Evolutionary conservation across 35 echinoderm and acorn worm genomes (phyloP).

Genomic region (Ophiothrix spiculata): DNA sequence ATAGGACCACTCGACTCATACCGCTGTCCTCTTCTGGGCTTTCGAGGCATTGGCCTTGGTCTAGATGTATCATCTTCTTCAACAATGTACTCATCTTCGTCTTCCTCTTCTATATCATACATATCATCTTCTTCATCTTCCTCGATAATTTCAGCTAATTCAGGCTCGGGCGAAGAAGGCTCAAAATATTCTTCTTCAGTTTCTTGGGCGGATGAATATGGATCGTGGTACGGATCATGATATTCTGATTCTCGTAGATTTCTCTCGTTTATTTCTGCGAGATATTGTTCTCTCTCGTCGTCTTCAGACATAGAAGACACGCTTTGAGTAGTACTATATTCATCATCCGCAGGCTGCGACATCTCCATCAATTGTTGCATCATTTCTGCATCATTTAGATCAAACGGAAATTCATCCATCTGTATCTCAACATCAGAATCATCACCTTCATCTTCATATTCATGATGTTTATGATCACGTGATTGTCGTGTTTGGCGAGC

Average conservation of each 20-base stretch:
- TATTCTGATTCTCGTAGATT: neutral
- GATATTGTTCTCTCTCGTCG: neutral
- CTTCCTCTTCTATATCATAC: conserved; percentile 1
- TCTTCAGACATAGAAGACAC: neutral
- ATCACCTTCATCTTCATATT: conserved; percentile 1
- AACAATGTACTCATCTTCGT: conserved; percentile 11
- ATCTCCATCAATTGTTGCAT: conserved; percentile 82
- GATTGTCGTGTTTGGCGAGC: neutral
- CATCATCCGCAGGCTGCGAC: conserved; percentile 31
- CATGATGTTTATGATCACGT: neutral
- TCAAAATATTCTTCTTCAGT: conserved; percentile 21
- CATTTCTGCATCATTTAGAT: conserved; percentile 78
- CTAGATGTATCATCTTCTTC: conserved; percentile 1
- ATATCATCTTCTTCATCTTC: neutral
- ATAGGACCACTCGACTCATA: neutral
- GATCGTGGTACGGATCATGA: neutral
- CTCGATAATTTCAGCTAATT: conserved; percentile 3
- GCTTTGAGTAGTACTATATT: neutral
- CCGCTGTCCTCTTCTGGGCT: neutral
- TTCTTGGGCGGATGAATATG: neutral
- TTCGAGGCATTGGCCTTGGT: neutral
- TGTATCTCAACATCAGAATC: neutral
- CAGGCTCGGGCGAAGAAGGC: neutral
- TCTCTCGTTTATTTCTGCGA: neutral
- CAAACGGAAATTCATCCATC: conserved; percentile 14